Evolutionary conservation across 2,113 vertebrate species (phyloP).

Genomic region (Solea solea): DNA sequence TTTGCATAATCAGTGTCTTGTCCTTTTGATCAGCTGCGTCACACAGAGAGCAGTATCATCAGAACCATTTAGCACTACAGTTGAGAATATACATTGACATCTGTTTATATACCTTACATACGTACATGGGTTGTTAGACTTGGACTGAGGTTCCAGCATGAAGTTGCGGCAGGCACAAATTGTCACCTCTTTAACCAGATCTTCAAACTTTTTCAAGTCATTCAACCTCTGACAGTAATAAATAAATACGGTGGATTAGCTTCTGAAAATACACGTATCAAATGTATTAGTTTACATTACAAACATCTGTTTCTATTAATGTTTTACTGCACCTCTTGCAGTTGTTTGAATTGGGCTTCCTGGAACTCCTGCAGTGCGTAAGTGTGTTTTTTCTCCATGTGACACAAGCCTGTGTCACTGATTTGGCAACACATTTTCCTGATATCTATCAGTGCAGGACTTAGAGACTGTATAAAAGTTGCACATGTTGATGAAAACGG

Average conservation of each 20-base stretch:
- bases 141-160: conserved; percentile 71
- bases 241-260: conserved; percentile 11
- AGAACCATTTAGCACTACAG: neutral
- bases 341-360: conserved; percentile 70
- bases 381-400: conserved; percentile 77
- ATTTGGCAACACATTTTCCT: conserved; percentile 85
- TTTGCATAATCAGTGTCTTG: conserved; percentile 72
- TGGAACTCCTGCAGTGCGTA: conserved; percentile 85
- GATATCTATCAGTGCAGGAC: conserved; percentile 85
- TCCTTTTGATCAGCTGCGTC: conserved; percentile 58
- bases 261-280: neutral
- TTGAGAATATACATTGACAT: neutral
- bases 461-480: conserved; percentile 75
- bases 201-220: conserved; percentile 81
- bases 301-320: neutral
- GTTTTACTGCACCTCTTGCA: conserved; percentile 77
- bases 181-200: conserved; percentile 83
- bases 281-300: neutral
- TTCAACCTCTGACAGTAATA: conserved; percentile 72
- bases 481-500: conserved; percentile 4
- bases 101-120: neutral
- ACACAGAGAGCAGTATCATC: neutral
- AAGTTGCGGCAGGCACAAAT: conserved; percentile 78
- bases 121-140: conserved; percentile 51
- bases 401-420: conserved; percentile 80